phyloP scores from a whole-genome alignment of 2,113 vertebrate genomes.

The Hyla sarda region DNA sequence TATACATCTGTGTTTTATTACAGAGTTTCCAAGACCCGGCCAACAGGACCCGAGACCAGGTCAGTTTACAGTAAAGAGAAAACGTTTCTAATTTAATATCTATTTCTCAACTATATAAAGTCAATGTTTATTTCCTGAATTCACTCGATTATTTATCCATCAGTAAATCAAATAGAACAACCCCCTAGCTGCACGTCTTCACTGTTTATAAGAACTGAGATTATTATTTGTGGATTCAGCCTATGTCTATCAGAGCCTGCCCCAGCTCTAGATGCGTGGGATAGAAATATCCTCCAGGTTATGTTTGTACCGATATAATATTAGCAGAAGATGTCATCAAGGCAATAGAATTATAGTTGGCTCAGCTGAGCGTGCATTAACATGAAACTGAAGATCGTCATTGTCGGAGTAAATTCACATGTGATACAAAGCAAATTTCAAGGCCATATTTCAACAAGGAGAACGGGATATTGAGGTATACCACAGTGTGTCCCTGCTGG shows the following conservation, averaged over 20 bases:
- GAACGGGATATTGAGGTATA: no score
- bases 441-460: no score
- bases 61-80: slow-evolving; percentile 3
- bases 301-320: neutral
- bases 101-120: neutral
- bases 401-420: no score
- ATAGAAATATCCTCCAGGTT: neutral
- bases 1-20: slow-evolving; percentile 47
- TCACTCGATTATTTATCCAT: neutral
- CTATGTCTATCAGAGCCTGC: no score
- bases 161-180: neutral
- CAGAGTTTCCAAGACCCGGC: slow-evolving; percentile 49
- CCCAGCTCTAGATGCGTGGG: no score
- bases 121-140: neutral
- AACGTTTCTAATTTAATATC: neutral
- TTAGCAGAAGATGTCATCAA: neutral
- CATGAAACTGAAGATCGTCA: no score
- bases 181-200: no score
- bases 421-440: no score
- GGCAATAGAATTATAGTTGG: no score
- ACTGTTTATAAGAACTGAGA: neutral
- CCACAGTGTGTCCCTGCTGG: no score
- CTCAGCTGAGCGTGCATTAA: no score
- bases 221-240: neutral
- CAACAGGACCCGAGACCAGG: slow-evolving; percentile 45